These are phyloP conservation scores for Cephalopachus bancanus DNA, from an alignment of 2,797 vertebrate species.

Conservation along the genomic window DNA sequence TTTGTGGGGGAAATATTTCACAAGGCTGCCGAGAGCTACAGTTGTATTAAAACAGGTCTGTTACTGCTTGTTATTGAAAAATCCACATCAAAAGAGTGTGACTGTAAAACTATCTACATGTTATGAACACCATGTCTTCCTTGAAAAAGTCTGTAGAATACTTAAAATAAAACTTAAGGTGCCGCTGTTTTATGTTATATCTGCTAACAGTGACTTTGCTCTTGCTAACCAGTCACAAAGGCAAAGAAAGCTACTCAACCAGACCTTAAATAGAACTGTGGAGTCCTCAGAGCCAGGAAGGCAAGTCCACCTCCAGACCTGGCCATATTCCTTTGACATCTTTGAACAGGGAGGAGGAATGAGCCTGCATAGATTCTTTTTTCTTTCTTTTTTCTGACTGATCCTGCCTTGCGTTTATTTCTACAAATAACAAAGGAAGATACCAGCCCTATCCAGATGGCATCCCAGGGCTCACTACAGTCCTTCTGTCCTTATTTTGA, in stretches of 20 bases:
- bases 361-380: not conserved
- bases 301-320: not conserved
- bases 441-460: not conserved
- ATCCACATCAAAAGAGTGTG: slow-evolving; percentile 61
- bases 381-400: not conserved
- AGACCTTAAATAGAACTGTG: not conserved
- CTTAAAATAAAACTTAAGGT: slow-evolving; percentile 56
- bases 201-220: not conserved
- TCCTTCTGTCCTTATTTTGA: not conserved
- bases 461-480: not conserved
- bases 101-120: slow-evolving; percentile 8
- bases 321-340: not conserved
- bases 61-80: slow-evolving; percentile 64
- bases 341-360: not conserved
- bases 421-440: not conserved
- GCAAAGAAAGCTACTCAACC: not conserved
- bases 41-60: slow-evolving; percentile 65
- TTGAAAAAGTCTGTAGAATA: slow-evolving; percentile 9
- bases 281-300: not conserved
- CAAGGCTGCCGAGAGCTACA: slow-evolving; percentile 66
- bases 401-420: not conserved
- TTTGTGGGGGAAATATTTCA: slow-evolving; percentile 71
- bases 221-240: slow-evolving; percentile 2
- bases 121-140: slow-evolving; percentile 20
- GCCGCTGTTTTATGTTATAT: slow-evolving; percentile 6